These are phyloP conservation scores for Chaitophorus viminalis DNA, from an alignment of 2,888 invertebrate species.

Conservation along the genomic window DNA sequence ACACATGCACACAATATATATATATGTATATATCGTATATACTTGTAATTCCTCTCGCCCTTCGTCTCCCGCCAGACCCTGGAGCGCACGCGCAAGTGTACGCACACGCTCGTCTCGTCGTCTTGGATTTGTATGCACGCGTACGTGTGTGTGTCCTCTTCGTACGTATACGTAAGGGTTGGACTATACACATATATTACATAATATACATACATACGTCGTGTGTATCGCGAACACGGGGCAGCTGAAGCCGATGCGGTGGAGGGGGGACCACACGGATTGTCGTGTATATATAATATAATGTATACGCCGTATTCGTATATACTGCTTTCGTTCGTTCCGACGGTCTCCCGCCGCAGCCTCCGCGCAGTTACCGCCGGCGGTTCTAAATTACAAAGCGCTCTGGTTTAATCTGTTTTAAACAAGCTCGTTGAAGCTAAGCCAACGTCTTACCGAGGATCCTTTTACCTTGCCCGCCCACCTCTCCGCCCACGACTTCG, in stretches of 20 bases:
- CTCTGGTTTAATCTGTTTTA: slow-evolving; percentile 61
- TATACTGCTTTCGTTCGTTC: slow-evolving; percentile 22
- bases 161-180: background rate
- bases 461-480: slow-evolving; percentile 54
- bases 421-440: slow-evolving; percentile 59
- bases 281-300: background rate
- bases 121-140: slow-evolving; percentile 6
- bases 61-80: background rate
- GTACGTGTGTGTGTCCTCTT: slow-evolving; percentile 15
- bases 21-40: background rate
- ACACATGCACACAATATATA: background rate
- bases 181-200: background rate
- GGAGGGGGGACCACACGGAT: background rate
- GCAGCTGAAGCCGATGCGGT: too few relatives aligned
- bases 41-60: background rate
- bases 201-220: background rate
- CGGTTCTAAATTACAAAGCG: slow-evolving; percentile 58
- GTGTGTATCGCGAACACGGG: background rate
- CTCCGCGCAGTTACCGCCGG: background rate
- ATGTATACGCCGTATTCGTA: slow-evolving; percentile 13
- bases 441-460: slow-evolving; percentile 59
- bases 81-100: background rate
- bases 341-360: background rate
- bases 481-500: background rate
- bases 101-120: slow-evolving; percentile 14